These are phyloP conservation scores for Cricetomys ansorgei DNA, from an alignment of 2,113 vertebrate species.

Conservation along the genomic window DNA sequence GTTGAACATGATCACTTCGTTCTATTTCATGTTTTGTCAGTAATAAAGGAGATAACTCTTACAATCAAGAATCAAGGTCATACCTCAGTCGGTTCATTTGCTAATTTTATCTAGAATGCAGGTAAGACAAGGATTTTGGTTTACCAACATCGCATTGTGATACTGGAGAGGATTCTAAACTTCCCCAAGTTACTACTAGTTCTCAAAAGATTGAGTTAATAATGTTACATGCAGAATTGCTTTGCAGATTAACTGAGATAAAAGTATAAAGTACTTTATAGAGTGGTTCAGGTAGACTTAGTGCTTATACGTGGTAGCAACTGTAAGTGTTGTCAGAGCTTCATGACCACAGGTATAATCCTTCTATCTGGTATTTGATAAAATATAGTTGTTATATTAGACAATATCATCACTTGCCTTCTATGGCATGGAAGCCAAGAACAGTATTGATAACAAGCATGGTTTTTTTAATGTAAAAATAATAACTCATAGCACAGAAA, in stretches of 20 bases:
- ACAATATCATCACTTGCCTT: neutral
- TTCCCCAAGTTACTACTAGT: neutral
- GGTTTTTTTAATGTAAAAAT: neutral
- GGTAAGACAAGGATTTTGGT: neutral
- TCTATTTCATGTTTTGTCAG: neutral
- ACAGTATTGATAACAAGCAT: neutral
- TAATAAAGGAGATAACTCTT: conserved; percentile 9
- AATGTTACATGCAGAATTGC: neutral
- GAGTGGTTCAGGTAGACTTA: neutral
- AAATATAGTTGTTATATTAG: neutral
- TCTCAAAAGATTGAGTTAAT: neutral
- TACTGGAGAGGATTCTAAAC: neutral
- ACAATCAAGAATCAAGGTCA: neutral
- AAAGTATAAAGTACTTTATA: neutral
- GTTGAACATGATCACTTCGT: neutral
- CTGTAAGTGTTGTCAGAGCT: neutral
- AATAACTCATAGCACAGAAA: neutral
- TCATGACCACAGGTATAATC: neutral
- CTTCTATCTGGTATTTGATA: neutral
- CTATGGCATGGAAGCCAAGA: neutral
- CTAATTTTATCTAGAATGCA: neutral
- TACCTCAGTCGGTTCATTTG: neutral
- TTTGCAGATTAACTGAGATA: neutral
- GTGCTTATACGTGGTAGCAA: neutral
- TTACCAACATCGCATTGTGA: neutral